Percentiles rank a stretch among this genome's conserved stretches.
These are phyloP conservation scores for Zygogramma bicolorata DNA, from an alignment of 2,888 invertebrate species.

Conservation along the genomic window DNA sequence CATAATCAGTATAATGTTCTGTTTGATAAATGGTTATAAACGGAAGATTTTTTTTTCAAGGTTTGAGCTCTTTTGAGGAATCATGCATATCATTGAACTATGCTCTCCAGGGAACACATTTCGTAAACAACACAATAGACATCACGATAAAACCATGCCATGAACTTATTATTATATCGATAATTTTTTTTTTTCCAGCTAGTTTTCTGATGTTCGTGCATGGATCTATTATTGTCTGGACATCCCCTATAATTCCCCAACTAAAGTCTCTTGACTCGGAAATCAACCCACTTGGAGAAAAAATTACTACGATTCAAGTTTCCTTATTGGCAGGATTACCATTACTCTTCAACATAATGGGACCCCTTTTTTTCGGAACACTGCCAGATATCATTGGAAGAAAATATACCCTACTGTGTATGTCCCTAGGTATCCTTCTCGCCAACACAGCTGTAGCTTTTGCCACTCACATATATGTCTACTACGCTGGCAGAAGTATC, in stretches of 20 bases:
- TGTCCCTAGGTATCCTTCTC: slow-evolving; percentile 73
- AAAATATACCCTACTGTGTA: slow-evolving; percentile 75
- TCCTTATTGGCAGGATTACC: slow-evolving; percentile 45
- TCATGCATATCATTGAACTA: too few relatives aligned
- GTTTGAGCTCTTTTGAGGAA: too few relatives aligned
- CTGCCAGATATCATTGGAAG: slow-evolving; percentile 66
- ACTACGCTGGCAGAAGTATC: slow-evolving; percentile 65
- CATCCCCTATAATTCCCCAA: slow-evolving; percentile 45
- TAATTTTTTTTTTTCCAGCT: background rate
- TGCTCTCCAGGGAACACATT: too few relatives aligned
- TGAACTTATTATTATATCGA: too few relatives aligned
- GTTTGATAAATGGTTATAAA: too few relatives aligned
- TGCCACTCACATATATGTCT: slow-evolving; percentile 30
- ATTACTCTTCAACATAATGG: slow-evolving; percentile 34
- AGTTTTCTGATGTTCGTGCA: background rate
- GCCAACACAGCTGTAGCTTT: slow-evolving; percentile 55
- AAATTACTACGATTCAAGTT: slow-evolving; percentile 37
- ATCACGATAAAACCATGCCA: too few relatives aligned
- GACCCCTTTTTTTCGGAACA: slow-evolving; percentile 38
- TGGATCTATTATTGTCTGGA: slow-evolving; percentile 34
- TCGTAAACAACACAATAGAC: too few relatives aligned
- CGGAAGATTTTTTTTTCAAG: too few relatives aligned
- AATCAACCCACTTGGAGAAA: slow-evolving; percentile 41
- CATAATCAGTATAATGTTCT: too few relatives aligned
- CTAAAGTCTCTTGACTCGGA: slow-evolving; percentile 31